Percentiles rank a stretch among this genome's conserved stretches.
Evolutionary conservation across 92 coral and sea anemone genomes (phyloP).

Genomic region (Hydrozoanthus gracilis): DNA sequence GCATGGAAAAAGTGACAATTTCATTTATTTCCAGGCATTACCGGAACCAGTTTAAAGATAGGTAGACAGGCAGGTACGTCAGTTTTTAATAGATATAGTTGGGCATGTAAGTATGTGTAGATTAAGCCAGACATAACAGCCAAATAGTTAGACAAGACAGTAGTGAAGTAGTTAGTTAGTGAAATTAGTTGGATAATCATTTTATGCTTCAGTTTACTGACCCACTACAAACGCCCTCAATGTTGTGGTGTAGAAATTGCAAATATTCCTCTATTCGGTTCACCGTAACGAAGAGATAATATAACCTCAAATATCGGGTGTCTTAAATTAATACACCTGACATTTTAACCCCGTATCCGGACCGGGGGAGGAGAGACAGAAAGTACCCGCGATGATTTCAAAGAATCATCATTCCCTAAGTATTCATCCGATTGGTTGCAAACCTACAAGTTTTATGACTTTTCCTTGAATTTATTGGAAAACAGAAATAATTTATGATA

Average conservation of each 20-base stretch:
- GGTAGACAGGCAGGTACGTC: not conserved
- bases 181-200: not conserved
- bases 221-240: not conserved
- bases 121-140: not conserved
- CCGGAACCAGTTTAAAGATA: not conserved
- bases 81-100: not conserved
- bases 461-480: not conserved
- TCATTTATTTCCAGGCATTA: not conserved
- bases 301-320: not conserved
- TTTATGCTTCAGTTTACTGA: not conserved
- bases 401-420: no score
- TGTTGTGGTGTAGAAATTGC: not conserved
- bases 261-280: not conserved
- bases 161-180: not conserved
- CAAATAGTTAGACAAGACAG: not conserved
- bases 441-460: not conserved
- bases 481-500: no score
- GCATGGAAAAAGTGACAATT: slow-evolving; percentile 7
- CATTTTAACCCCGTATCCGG: not conserved
- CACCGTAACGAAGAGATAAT: not conserved
- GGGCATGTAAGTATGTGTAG: not conserved
- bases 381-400: not conserved
- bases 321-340: not conserved
- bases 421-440: not conserved
- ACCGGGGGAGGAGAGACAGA: not conserved